Percentiles rank a stretch among this genome's conserved stretches.
Conservation (phyloP, 2,888 invertebrate genomes). For the Chymomyza procnemis region DNA sequence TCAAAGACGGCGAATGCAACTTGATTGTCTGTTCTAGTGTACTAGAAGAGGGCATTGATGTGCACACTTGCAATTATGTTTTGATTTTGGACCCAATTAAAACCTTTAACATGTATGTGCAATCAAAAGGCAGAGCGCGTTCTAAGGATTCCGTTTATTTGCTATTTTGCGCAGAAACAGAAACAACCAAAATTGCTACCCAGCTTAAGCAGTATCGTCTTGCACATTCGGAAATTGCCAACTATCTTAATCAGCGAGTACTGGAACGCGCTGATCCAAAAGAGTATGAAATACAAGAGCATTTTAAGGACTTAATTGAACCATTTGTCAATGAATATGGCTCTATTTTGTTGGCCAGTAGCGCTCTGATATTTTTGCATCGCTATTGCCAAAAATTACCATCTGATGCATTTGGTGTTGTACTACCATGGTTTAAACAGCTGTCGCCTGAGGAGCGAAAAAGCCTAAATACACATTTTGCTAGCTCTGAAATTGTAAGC, state of each 20-base stretch:
- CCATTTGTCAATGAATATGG: conserved; percentile 66
- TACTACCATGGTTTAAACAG: conserved; percentile 79
- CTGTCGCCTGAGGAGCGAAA: conserved; percentile 14
- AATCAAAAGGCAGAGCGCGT: conserved; percentile 93
- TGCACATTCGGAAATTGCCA: conserved; percentile 81
- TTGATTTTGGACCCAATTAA: conserved; percentile 85
- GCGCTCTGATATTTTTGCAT: conserved; percentile 81
- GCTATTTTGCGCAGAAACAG: conserved; percentile 79
- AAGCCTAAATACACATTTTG: neutral
- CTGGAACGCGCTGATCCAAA: conserved; percentile 81
- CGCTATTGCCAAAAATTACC: conserved; percentile 89
- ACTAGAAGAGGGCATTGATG: conserved; percentile 93
- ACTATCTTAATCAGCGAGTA: conserved; percentile 81
- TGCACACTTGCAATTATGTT: conserved; percentile 89
- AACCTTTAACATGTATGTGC: conserved; percentile 90
- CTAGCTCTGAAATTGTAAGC: conserved; percentile 63
- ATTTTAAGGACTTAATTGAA: conserved; percentile 79
- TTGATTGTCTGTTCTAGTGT: conserved; percentile 87
- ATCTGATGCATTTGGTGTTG: conserved; percentile 86
- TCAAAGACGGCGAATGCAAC: conserved; percentile 82
- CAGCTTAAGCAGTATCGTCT: conserved; percentile 79
- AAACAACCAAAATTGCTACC: conserved; percentile 60
- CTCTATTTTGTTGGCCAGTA: conserved; percentile 58
- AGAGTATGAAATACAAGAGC: conserved; percentile 80
- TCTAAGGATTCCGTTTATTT: conserved; percentile 82